Percentiles rank a stretch among this genome's conserved stretches.
phyloP scores from a whole-genome alignment of 2,888 invertebrate species.

The Vesta saturnalis region DNA sequence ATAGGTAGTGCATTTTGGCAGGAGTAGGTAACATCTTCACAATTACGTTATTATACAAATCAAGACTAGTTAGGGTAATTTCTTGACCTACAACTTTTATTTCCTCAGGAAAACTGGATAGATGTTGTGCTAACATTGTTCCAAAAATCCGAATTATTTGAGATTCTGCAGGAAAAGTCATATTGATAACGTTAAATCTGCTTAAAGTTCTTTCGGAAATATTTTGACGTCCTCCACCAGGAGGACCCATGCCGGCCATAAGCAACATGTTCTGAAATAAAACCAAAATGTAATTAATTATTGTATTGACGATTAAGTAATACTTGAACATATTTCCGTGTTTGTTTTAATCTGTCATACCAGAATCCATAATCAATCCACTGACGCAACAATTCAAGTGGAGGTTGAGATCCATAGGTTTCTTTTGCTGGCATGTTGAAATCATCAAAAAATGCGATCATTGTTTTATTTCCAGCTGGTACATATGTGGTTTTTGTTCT shows the following conservation, averaged over 20 bases:
- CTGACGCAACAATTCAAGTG: slow-evolving; percentile 83
- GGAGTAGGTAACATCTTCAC: slow-evolving; percentile 86
- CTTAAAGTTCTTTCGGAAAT: slow-evolving; percentile 83
- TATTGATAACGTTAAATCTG: slow-evolving; percentile 78
- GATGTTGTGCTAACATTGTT: slow-evolving; percentile 83
- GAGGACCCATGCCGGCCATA: slow-evolving; percentile 85
- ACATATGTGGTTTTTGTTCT: slow-evolving; percentile 85
- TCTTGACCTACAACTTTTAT: slow-evolving; percentile 76
- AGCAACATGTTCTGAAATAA: slow-evolving; percentile 77
- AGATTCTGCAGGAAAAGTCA: slow-evolving; percentile 83
- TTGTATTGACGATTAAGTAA: slow-evolving; percentile 15
- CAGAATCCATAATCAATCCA: slow-evolving; percentile 93
- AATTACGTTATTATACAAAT: slow-evolving; percentile 78
- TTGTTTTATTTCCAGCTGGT: slow-evolving; percentile 82
- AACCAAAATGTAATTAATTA: neutral
- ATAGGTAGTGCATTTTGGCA: slow-evolving; percentile 88
- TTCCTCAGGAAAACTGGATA: slow-evolving; percentile 81
- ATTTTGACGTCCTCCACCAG: slow-evolving; percentile 86
- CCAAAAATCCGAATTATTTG: slow-evolving; percentile 85
- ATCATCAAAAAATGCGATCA: slow-evolving; percentile 91
- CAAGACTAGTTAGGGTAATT: slow-evolving; percentile 79
- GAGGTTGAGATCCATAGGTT: slow-evolving; percentile 88
- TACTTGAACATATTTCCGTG: slow-evolving; percentile 78
- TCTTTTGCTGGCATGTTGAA: slow-evolving; percentile 94
- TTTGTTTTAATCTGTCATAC: slow-evolving; percentile 85